Evolutionary conservation across 2,797 vertebrate genomes (phyloP).

Genomic region (Xiphorhynchus erythropygius): DNA sequence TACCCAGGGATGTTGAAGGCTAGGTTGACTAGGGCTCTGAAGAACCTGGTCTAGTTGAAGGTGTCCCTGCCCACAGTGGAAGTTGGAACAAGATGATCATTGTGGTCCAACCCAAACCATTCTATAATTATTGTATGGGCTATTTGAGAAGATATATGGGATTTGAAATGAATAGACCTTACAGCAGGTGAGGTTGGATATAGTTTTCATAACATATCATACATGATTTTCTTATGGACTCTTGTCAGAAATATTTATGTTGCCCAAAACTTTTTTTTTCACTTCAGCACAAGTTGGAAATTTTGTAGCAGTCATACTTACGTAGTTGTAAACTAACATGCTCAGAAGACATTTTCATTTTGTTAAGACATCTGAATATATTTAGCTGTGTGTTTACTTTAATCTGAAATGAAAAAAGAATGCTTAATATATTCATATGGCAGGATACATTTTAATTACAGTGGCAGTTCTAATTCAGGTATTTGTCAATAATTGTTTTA

Average conservation of each 20-base stretch:
- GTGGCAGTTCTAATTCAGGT: neutral
- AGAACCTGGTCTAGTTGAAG: neutral
- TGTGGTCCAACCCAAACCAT: neutral
- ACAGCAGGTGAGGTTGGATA: fast-evolving
- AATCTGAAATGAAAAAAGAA: neutral
- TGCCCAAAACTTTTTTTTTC: neutral
- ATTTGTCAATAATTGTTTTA: neutral
- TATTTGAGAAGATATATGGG: fast-evolving
- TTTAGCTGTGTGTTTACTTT: neutral
- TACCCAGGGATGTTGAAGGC: fast-evolving
- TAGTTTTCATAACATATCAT: fast-evolving
- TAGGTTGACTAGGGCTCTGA: neutral
- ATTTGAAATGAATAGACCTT: neutral
- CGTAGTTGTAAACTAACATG: neutral
- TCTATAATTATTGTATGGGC: neutral
- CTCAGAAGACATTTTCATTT: neutral
- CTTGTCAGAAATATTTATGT: fast-evolving
- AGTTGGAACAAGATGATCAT: neutral
- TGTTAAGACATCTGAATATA: neutral
- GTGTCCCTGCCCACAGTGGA: neutral
- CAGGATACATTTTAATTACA: neutral
- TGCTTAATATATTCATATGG: neutral
- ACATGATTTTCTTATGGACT: fast-evolving
- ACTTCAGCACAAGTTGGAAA: neutral
- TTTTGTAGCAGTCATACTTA: neutral